These are phyloP conservation scores for Drosophila carrolli DNA, from an alignment of 1,140 invertebrate species.

Conservation along the genomic window DNA sequence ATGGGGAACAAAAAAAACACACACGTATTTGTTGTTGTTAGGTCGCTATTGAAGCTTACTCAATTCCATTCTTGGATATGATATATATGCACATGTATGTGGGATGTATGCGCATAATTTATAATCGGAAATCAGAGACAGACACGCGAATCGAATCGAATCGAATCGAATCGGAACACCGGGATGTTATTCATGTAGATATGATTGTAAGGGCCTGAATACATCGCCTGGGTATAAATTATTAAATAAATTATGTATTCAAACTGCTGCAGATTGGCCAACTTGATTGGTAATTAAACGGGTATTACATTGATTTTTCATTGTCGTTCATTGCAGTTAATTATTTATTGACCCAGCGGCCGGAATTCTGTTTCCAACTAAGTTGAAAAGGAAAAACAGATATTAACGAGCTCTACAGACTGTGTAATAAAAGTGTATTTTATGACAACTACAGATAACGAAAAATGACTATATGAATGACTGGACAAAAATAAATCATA, in stretches of 20 bases:
- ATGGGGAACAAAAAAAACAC: not conserved
- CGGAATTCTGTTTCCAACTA: slow-evolving; percentile 8
- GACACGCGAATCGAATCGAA: slow-evolving; percentile 45
- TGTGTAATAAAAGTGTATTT: not conserved
- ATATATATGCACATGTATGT: slow-evolving; percentile 15
- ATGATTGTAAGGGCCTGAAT: slow-evolving; percentile 25
- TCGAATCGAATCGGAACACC: slow-evolving; percentile 41
- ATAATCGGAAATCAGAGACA: slow-evolving; percentile 41
- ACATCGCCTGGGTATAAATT: slow-evolving; percentile 38
- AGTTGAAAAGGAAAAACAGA: not conserved
- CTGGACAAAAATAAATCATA: no score
- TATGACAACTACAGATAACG: not conserved
- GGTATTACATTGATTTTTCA: slow-evolving; percentile 37
- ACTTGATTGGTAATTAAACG: slow-evolving; percentile 42
- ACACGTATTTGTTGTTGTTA: slow-evolving; percentile 16
- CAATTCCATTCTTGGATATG: slow-evolving; percentile 16
- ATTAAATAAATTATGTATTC: slow-evolving; percentile 55
- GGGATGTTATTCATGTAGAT: slow-evolving; percentile 30
- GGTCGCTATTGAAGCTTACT: slow-evolving; percentile 7
- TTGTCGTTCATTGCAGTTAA: slow-evolving; percentile 29
- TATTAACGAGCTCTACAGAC: not conserved
- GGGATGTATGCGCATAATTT: slow-evolving; percentile 46
- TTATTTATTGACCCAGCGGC: slow-evolving; percentile 29
- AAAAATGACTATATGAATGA: no score
- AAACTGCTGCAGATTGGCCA: slow-evolving; percentile 41